Percentiles rank a stretch among this genome's conserved stretches.
Conservation (phyloP, 2,797 vertebrate genomes). For the Poecilia picta region DNA sequence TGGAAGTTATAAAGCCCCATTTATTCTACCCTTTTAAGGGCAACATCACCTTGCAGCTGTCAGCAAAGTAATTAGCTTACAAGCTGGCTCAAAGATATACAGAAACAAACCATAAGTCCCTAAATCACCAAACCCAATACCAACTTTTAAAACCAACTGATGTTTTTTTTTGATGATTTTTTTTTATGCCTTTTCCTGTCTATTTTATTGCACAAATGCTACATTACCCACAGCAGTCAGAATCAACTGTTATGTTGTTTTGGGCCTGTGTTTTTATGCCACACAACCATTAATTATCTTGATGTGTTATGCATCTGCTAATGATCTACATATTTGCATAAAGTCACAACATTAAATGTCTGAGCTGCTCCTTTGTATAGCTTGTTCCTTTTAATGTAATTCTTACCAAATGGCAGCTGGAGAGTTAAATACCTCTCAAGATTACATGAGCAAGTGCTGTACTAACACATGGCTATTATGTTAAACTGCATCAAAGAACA, state of each 20-base stretch:
- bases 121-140: conserved; percentile 7
- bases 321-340: conserved; percentile 10
- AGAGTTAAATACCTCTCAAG: conserved; percentile 39
- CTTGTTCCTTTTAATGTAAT: conserved; percentile 32
- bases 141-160: background rate
- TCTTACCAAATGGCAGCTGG: conserved; percentile 24
- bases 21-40: background rate
- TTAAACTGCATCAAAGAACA: background rate
- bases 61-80: conserved; percentile 2
- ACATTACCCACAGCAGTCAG: background rate
- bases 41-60: background rate
- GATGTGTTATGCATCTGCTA: conserved; percentile 27
- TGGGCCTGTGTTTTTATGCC: background rate
- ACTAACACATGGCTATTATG: background rate
- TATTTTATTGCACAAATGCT: background rate
- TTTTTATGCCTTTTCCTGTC: background rate
- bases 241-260: background rate
- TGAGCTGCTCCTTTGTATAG: conserved; percentile 14
- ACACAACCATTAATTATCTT: conserved; percentile 17
- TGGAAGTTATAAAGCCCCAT: conserved; percentile 6
- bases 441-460: conserved; percentile 16
- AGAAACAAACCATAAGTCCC: background rate
- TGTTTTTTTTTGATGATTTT: background rate
- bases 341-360: conserved; percentile 20
- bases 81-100: background rate